Evolutionary conservation across 2,113 vertebrate species (phyloP), one percentile per base, ranked within the genome.

Genomic region (Vombatus ursinus): DNA sequence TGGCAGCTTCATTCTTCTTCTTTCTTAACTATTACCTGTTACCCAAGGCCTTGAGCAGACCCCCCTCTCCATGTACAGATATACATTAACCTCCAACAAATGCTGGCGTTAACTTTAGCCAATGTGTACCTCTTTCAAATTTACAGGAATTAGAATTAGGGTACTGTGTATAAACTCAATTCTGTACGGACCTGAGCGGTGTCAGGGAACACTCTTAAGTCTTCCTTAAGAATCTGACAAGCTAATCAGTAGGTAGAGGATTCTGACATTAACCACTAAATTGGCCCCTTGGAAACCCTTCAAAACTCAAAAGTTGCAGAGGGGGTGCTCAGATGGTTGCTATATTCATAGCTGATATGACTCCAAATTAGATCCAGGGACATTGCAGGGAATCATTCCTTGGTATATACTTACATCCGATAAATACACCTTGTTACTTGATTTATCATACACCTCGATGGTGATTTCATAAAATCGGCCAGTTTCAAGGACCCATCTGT

Each of bases 401-500:
- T n/a, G 28, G 19, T 3, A 0, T 97, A 90, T 89, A 99, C 99
- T 99, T 98, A 99, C 99, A 93, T 99, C 99, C 28, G 99, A 99
- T 24, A 99, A 98, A 98, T 99, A 98, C 94, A 99, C 98, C 96
- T 99, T 99, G 98, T 99, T 99, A 95, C 99, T 99, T 0, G 99
- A 99, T 98, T 99, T 99, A 98, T 99, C 99, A 96, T 99, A 99
- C 10, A 99, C 99, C 96, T 99, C 99, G 4, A 99, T 97, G 8
- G 98, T 98, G 92, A 99, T 98, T 95, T 99, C 98, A 90, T 99
- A 99, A 2, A 98, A 95, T 97, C 99, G 98, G 95, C 98, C 99
- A 0, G 98, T 99, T 98, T 99, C 99, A 0, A 99, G 99, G 93
- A 99, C 99, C 99, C 99, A 99, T 97, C 99, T 99, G 96, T 99